Base-by-base conservation (phyloP, 2,113 vertebrate genomes). In the Xiphophorus maculatus region DNA sequence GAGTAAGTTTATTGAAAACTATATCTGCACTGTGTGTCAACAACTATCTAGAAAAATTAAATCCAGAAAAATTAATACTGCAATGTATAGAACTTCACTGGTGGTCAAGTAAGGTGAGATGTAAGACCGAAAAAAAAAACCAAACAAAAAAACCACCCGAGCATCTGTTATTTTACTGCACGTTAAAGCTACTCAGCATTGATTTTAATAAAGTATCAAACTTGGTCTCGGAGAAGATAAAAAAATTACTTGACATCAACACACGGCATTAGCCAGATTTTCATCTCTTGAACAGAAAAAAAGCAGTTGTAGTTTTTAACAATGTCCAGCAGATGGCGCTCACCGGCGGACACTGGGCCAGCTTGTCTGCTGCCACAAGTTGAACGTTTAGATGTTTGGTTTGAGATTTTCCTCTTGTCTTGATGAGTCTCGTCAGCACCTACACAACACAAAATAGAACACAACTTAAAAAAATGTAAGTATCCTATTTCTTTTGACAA, bases 371-470 rank as follows among this genome's bases (percentile, higher is more conserved):
- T 69, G 98, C 98, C 82, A 99, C 98, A 95, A 99, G 95, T 93
- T 99, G 98, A 88, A 99, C 97, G 66, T 98, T 99, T 77, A 99
- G 96, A 91, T 99, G 98, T 89, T 99, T 99, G 82, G 97, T 97
- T 90, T 99, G 98, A 90, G 97, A 98, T 90, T 99, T 99, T 71
- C 98, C 98, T 92, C 98, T 95, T 27, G 98, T 99, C 93, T 99
- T 99, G 93, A 99, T 99, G 91, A 99, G 88, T 88, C 97, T 96
- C 73, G 99, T 97, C 91, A 99, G 95, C 90, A 99, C 98, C 98
- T 99, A 69, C 60, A 91, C 77, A 51, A 66, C 27, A 63, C 29
- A 28, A 42, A 12, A 17, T 19, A 73, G 17, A 28, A 37, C 25
- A 33, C 74, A 81, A 73, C 6, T 37, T 42, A 33, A 60, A 7